A percentile compares a stretch with the other conserved stretches of the same genome.
phyloP scores from a whole-genome alignment of 2,797 vertebrate species.

The Molossus molossus region DNA sequence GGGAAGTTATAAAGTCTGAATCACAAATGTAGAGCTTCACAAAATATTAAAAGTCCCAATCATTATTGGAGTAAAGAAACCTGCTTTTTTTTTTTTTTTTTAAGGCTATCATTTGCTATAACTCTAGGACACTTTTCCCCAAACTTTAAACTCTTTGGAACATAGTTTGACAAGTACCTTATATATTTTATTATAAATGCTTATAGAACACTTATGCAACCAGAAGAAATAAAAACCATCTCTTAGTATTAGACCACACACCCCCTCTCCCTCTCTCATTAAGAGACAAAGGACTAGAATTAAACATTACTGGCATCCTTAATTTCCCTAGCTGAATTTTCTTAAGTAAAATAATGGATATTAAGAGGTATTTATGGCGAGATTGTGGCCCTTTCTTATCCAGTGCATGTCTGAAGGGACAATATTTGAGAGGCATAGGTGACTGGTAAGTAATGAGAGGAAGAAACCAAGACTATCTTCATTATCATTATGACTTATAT shows the following conservation, averaged over 20 bases:
- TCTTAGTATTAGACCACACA: background rate
- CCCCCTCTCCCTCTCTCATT: background rate
- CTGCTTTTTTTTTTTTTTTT: background rate
- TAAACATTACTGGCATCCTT: background rate
- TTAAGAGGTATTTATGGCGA: background rate
- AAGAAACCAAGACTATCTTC: background rate
- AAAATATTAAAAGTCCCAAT: conserved; percentile 5
- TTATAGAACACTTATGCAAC: background rate
- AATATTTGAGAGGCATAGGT: background rate
- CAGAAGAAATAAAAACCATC: conserved; percentile 24
- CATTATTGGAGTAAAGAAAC: conserved; percentile 4
- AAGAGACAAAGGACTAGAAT: background rate
- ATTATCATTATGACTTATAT: background rate
- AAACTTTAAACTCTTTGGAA: background rate
- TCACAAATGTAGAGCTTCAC: background rate
- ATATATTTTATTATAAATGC: background rate
- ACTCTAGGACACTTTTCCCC: background rate
- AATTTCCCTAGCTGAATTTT: conserved; percentile 9
- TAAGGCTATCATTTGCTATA: background rate
- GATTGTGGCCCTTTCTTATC: background rate
- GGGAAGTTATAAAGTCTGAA: background rate
- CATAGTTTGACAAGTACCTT: background rate
- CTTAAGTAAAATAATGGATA: background rate
- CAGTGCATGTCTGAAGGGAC: background rate
- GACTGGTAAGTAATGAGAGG: conserved; percentile 19